A percentile compares a stretch with the other conserved stretches of the same genome.
Evolutionary conservation across 2,888 invertebrate species (phyloP).

Genomic region (Gnatocerus cornutus): DNA sequence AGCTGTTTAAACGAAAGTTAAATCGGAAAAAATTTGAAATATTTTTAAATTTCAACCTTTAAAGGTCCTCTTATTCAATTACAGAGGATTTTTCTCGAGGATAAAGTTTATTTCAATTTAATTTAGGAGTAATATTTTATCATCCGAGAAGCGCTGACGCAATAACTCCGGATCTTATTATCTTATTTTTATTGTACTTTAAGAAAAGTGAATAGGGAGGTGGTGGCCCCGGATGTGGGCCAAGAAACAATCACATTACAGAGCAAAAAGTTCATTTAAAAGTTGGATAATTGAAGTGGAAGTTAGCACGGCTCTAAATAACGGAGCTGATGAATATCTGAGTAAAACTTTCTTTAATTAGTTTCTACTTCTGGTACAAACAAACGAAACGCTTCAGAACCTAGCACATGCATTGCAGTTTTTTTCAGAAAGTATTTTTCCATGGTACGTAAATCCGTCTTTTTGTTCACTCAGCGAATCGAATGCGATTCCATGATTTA

Average conservation of each 20-base stretch:
- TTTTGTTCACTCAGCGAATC: too few species aligned
- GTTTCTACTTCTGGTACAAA: neutral
- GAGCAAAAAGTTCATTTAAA: neutral
- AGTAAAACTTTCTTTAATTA: conserved; percentile 4
- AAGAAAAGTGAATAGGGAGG: too few species aligned
- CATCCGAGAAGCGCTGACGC: neutral
- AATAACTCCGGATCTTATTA: too few species aligned
- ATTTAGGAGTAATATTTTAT: neutral
- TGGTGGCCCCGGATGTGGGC: neutral
- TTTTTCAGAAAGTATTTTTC: too few species aligned
- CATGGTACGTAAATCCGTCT: too few species aligned
- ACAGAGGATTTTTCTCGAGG: neutral
- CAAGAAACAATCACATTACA: neutral
- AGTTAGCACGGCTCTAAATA: neutral
- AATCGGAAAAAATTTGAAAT: neutral
- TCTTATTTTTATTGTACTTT: too few species aligned
- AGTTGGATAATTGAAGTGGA: neutral
- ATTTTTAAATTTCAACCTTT: conserved; percentile 20
- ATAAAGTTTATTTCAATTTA: neutral
- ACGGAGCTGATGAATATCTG: neutral
- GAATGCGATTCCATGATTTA: too few species aligned
- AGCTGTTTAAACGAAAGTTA: conserved; percentile 18
- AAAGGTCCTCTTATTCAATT: conserved; percentile 14
- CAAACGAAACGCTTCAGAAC: too few species aligned
- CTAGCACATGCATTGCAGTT: too few species aligned